Evolutionary conservation across 2,113 vertebrate genomes (phyloP).

Genomic region (Cochlearius cochlearius): DNA sequence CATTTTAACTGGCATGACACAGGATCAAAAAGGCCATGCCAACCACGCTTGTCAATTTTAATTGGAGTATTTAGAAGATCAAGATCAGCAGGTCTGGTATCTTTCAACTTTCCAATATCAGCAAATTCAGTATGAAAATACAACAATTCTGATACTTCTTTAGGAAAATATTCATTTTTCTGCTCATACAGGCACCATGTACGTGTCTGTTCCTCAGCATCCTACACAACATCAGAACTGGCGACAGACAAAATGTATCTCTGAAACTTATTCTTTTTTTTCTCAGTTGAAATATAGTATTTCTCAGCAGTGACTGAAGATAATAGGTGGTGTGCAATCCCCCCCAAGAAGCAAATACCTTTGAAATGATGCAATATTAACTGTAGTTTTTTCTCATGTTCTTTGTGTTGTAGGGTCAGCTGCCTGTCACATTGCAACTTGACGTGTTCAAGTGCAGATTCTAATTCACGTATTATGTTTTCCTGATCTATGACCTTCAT

Average conservation of each 20-base stretch:
- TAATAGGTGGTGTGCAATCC: not conserved
- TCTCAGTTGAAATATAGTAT: not conserved
- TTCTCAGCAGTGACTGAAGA: not conserved
- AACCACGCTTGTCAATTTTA: not conserved
- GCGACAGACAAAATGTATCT: not conserved
- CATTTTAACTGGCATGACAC: not conserved
- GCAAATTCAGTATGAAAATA: not conserved
- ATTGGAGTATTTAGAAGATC: not conserved
- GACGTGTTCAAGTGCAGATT: constrained; percentile 79
- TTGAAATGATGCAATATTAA: constrained; percentile 78
- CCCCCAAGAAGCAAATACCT: constrained; percentile 69
- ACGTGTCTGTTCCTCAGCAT: not conserved
- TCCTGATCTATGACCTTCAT: constrained; percentile 78
- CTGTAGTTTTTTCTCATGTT: constrained; percentile 85
- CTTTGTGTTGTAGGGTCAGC: constrained; percentile 81
- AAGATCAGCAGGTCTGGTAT: not conserved
- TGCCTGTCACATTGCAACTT: constrained; percentile 80
- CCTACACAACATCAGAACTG: not conserved
- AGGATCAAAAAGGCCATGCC: not conserved
- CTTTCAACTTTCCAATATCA: not conserved
- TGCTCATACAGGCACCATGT: not conserved
- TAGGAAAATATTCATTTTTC: not conserved
- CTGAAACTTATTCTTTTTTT: not conserved
- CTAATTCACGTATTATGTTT: constrained; percentile 69
- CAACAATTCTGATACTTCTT: not conserved